Evolutionary conservation across 2,888 invertebrate genomes (phyloP), one percentile per base, ranked within the genome.

Genomic region (Drosophila pullipes): DNA sequence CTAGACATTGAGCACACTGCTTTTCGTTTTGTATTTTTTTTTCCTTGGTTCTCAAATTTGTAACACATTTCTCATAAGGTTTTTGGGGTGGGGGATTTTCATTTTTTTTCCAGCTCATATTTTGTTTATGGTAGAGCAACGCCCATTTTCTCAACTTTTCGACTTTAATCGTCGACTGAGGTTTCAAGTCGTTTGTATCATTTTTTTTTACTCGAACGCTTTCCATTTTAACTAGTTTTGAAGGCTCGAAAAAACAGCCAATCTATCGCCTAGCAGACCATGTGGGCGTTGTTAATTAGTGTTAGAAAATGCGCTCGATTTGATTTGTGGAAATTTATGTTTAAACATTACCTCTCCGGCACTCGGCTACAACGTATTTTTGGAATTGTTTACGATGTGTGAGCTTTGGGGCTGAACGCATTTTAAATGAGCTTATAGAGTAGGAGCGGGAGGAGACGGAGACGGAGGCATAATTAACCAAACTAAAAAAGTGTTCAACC

Each of bases 271-370:
- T 49, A 16, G 28, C 50, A 53, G 50, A 41, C 30, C 47, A 77
- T 49, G 86, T 89, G 81, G 86, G 91, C 90, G 91, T 90, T 81
- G 88, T 88, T 91, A 91, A 91, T 87, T 91, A 89, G 90, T 76
- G 77, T 70, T 77, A 74, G 78, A 89, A 90, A 89, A 89, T 90
- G 91, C 68, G 88, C 85, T 87, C 83, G 77, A 89, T 91, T 89
- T 87, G 89, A 91, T 87, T 89, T 89, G 85, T 82, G 78, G 73
- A 86, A 87, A 87, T 87, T 87, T 89, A 91, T 91, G 87, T 85
- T 87, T 63, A 59, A 66, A 74, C 81, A 83, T 74, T 85, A 80
- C 54, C 62, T 69, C 67, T 60, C 61, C 60, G 59, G 47, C 74
- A 44, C 44, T 50, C 47, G 61, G 72, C 22, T 50, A 28, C 75